Evolutionary conservation across 2,797 vertebrate genomes (phyloP).

Genomic region (Betta splendens): DNA sequence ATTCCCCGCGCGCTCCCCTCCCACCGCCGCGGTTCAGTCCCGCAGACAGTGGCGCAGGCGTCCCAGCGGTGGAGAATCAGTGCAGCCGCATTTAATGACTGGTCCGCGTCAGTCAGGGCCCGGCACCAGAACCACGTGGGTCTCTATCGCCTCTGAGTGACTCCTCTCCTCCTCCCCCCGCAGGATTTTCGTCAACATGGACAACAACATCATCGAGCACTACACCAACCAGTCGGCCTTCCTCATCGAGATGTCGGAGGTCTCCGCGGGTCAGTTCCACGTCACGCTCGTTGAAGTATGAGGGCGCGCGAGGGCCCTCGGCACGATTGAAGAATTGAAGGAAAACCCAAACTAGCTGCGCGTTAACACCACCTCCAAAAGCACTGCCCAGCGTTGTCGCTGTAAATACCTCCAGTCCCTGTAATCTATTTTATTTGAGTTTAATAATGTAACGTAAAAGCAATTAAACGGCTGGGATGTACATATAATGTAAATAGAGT

Average conservation of each 20-base stretch:
- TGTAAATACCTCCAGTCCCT: conserved; percentile 66
- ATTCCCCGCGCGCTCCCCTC: conserved; percentile 72
- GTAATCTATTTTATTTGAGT: conserved; percentile 49
- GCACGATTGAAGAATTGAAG: conserved; percentile 37
- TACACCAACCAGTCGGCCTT: conserved; percentile 98
- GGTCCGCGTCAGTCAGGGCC: conserved; percentile 13
- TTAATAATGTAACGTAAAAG: conserved; percentile 71
- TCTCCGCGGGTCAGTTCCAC: conserved; percentile 85
- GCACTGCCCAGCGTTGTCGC: conserved; percentile 60
- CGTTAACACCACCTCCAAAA: conserved; percentile 42
- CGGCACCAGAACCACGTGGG: background rate
- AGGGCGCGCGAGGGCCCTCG: conserved; percentile 39
- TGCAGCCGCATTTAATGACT: conserved; percentile 54
- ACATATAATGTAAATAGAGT: conserved; percentile 83
- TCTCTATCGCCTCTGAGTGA: conserved; percentile 12
- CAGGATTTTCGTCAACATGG: conserved; percentile 98
- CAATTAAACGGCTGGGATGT: conserved; percentile 73
- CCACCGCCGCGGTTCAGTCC: conserved; percentile 69
- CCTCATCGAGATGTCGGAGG: conserved; percentile 89
- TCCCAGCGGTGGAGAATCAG: conserved; percentile 50
- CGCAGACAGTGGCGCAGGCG: conserved; percentile 65
- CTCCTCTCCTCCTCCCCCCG: background rate
- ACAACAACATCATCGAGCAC: conserved; percentile 96
- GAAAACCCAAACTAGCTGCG: conserved; percentile 26
- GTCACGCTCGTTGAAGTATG: conserved; percentile 93